Evolutionary conservation across 2,888 invertebrate species (phyloP), one percentile per base, ranked within the genome.

Genomic region (Tachystola acroxantha): DNA sequence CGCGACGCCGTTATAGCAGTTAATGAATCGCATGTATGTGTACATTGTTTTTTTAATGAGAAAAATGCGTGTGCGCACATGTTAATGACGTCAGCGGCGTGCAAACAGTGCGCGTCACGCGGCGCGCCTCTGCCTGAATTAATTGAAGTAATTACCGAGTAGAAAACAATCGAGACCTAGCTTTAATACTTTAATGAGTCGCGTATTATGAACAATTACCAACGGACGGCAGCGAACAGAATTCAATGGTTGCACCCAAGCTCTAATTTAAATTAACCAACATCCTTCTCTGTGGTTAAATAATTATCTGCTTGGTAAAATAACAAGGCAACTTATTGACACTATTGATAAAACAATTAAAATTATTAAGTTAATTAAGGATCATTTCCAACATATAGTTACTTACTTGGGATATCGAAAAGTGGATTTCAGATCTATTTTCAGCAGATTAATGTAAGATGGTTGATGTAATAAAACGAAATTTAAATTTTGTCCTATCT

Each of bases 91-190:
- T 72, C 72, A 76, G 65, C 59, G 45, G 49, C n/a, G 48, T 29
- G 20, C 55, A 53, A 57, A 46, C 53, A 55, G 53, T 66, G 63
- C 60, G 53, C 69, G 72, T 74, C 74, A 72, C 66, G 72, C 72
- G 60, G 61, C 53, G 57, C 64, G 70, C 53, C 60, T 73, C 65
- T 68, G 67, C 75, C 68, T 51, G 76, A 74, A 73, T 80, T 85
- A 85, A 85, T 86, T 78, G 75, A 62, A 53, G 69, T 62, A 78
- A 81, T 84, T 82, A 79, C 65, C 55, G 53, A 67, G 70, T 69
- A 78, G 76, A 82, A 84, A 80, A 82, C 73, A 81, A 79, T 77
- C 64, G 60, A 63, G 58, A 62, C 68, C 52, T 65, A 57, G 64
- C 61, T 65, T 67, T 70, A 70, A 66, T 63, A 56, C 64, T 60